Evolutionary conservation across 2,888 invertebrate species (phyloP), one percentile per base, ranked within the genome.

Genomic region (Seira musarum): DNA sequence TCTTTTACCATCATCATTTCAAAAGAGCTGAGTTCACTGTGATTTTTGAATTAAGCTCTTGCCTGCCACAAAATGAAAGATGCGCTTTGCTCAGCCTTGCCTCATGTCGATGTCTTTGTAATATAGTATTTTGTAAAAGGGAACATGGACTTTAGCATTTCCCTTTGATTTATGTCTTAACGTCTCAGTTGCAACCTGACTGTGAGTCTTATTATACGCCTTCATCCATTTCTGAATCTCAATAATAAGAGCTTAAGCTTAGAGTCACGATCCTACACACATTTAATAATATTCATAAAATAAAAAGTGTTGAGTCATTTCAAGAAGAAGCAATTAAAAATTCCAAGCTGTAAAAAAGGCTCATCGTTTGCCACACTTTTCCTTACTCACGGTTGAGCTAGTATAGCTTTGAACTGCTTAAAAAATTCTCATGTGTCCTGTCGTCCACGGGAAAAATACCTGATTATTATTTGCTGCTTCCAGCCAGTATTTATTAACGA

Each of bases 1-100:
- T 40, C 40, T 40, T 40, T 13, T 40, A 8, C 40, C 17, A 57
- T 57, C 57, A 17, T 57, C 57, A 57, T 57, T 57, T 57, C 57
- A 57, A 57, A 57, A 57, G 57, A 57, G 57, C n/a, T 57, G n/a
- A 57, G 57, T 57, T 57, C 57, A 5, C 57, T 57, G 57, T 57
- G 57, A 57, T 57, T 57, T n/a, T 57, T 6, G 57, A 57, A 57
- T 57, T 57, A 57, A 57, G 17, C n/a, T 40, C 40, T 40, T 40
- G 40, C 40, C 40, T 40, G n/a, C n/a, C n/a, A n/a, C n/a, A n/a
- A n/a, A n/a, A n/a, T n/a, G n/a, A n/a, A n/a, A n/a, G n/a, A n/a
- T n/a, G n/a, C n/a, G n/a, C 40, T 40, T 40, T 5, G 15, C 57
- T 57, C 57, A n/a, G 5, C 5, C 40, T 40, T 40, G 57, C 17